Evolutionary conservation across 2,888 invertebrate species (phyloP).

Genomic region (Drosophila kambysellisi): DNA sequence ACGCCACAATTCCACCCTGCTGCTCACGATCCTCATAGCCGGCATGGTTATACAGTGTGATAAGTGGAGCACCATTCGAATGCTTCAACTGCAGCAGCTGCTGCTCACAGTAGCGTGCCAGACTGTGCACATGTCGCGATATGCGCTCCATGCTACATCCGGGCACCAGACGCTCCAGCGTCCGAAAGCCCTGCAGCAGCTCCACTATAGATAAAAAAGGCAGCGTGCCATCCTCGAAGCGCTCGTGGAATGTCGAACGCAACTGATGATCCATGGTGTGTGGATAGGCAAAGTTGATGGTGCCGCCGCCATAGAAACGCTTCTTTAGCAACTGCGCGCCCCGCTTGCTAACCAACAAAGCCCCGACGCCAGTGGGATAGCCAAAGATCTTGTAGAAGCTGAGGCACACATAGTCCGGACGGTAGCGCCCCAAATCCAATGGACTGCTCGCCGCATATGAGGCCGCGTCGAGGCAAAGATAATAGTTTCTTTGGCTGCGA

Average conservation of each 20-base stretch:
- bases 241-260: constrained; percentile 89
- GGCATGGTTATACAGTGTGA: constrained; percentile 90
- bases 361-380: constrained; percentile 97
- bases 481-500: constrained; percentile 86
- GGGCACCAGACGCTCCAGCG: constrained; percentile 88
- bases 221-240: constrained; percentile 97
- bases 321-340: constrained; percentile 85
- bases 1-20: constrained; percentile 95
- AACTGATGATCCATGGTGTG: constrained; percentile 90
- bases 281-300: constrained; percentile 93
- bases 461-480: constrained; percentile 94
- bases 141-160: constrained; percentile 87
- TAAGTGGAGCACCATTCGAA: constrained; percentile 89
- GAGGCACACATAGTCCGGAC: constrained; percentile 95
- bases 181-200: constrained; percentile 93
- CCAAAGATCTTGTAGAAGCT: constrained; percentile 99
- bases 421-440: constrained; percentile 89
- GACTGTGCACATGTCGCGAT: constrained; percentile 90
- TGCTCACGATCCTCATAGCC: constrained; percentile 87
- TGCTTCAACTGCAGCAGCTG: constrained; percentile 89
- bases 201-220: constrained; percentile 94
- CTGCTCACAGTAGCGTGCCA: constrained; percentile 91
- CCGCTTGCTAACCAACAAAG: constrained; percentile 90
- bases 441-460: constrained; percentile 91
- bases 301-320: constrained; percentile 96